Conservation (phyloP, 2,797 vertebrate genomes). For the Benthosema pterotum region DNA sequence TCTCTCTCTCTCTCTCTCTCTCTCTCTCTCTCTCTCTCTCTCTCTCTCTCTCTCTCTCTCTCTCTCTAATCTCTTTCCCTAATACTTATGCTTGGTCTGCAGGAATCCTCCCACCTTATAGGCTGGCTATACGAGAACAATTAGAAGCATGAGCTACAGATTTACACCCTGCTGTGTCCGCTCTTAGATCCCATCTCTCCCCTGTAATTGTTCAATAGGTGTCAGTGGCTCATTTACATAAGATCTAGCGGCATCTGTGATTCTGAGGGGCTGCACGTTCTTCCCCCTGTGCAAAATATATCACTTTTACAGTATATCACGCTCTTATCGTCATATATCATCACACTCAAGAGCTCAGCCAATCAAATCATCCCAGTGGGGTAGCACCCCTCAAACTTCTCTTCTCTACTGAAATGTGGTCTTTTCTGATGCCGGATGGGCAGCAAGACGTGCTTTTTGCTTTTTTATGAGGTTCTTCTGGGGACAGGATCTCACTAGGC, state of each 20-base stretch:
- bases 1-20: background rate
- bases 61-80: background rate
- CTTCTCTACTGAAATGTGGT: slow-evolving; percentile 1
- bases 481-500: background rate
- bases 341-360: too few relatives aligned
- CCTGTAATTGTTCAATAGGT: slow-evolving; percentile 40
- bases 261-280: slow-evolving; percentile 17
- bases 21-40: background rate
- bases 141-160: slow-evolving; percentile 36
- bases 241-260: slow-evolving; percentile 42
- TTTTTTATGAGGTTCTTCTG: background rate
- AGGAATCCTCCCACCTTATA: background rate
- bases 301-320: slow-evolving; percentile 20
- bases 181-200: slow-evolving; percentile 51
- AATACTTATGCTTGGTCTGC: background rate
- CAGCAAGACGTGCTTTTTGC: too few relatives aligned
- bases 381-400: too few relatives aligned
- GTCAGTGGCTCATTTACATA: slow-evolving; percentile 47
- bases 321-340: too few relatives aligned
- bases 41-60: background rate
- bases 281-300: slow-evolving; percentile 18
- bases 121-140: slow-evolving; percentile 29
- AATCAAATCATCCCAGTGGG: too few relatives aligned
- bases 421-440: too few relatives aligned
- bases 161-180: slow-evolving; percentile 33